Evolutionary conservation across 2,797 vertebrate species (phyloP).

Genomic region (Acanthurus lineatus): DNA sequence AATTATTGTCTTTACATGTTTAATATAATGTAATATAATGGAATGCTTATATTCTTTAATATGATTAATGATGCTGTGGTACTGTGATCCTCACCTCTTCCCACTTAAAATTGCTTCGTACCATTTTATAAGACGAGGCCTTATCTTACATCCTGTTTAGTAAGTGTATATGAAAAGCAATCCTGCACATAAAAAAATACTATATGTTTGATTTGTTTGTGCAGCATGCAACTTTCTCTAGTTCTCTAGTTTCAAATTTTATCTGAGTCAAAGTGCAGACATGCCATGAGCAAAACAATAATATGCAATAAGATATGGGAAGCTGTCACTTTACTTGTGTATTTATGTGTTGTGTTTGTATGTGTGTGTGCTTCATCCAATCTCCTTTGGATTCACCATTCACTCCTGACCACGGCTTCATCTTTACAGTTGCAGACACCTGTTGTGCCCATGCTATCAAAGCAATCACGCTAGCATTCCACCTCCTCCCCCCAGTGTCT

Average conservation of each 20-base stretch:
- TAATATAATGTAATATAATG: background rate
- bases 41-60: no score
- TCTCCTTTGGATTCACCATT: slow-evolving; percentile 43
- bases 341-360: slow-evolving; percentile 26
- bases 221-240: background rate
- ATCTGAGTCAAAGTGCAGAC: slow-evolving; percentile 15
- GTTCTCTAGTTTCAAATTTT: slow-evolving; percentile 4
- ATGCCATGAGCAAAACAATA: slow-evolving; percentile 18
- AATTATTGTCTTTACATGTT: background rate
- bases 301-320: background rate
- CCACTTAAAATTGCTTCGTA: background rate
- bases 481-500: slow-evolving; percentile 30
- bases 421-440: slow-evolving; percentile 72
- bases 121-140: background rate
- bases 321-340: background rate
- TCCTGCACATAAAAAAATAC: no score
- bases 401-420: slow-evolving; percentile 44
- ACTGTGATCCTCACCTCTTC: background rate
- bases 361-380: slow-evolving; percentile 49
- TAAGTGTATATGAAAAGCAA: background rate
- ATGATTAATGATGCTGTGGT: background rate
- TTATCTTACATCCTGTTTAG: background rate
- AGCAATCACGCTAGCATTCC: slow-evolving; percentile 45
- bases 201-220: slow-evolving; percentile 21
- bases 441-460: slow-evolving; percentile 68